phyloP scores from a whole-genome alignment of 1,140 invertebrate species.

The Drosophila ficusphila region DNA sequence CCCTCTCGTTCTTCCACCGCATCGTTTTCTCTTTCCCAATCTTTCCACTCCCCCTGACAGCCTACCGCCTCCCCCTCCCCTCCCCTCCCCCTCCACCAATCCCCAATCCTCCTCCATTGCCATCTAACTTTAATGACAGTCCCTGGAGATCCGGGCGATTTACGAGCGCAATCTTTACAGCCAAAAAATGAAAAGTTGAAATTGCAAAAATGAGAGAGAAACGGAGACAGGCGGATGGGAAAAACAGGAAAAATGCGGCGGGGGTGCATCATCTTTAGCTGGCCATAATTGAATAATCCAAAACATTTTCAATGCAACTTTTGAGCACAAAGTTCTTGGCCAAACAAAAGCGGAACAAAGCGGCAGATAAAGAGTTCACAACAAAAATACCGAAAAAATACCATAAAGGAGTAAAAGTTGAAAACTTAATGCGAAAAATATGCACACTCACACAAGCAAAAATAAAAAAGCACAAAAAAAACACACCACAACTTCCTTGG shows the following conservation, averaged over 20 bases:
- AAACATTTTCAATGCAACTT: slow-evolving; percentile 44
- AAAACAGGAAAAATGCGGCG: not conserved
- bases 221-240: slow-evolving; percentile 1
- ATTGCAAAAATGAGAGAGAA: slow-evolving; percentile 13
- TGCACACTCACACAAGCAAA: slow-evolving; percentile 22
- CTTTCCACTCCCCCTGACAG: not conserved
- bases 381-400: slow-evolving; percentile 22
- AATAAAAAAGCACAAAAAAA: not conserved
- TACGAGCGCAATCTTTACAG: slow-evolving; percentile 48
- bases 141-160: slow-evolving; percentile 35
- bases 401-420: slow-evolving; percentile 37
- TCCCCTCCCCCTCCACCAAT: too few species aligned
- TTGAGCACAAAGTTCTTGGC: slow-evolving; percentile 20
- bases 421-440: slow-evolving; percentile 52
- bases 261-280: slow-evolving; percentile 11
- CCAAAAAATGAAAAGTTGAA: slow-evolving; percentile 28
- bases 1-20: not conserved
- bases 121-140: slow-evolving; percentile 42
- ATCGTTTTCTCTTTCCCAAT: not conserved
- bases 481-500: slow-evolving; percentile 8
- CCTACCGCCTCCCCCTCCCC: not conserved
- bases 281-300: slow-evolving; percentile 45
- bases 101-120: not conserved
- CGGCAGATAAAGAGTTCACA: slow-evolving; percentile 13
- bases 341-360: slow-evolving; percentile 16